These are phyloP conservation scores for Callocephalon fimbriatum DNA, from an alignment of 2,113 vertebrate species.

Conservation along the genomic window DNA sequence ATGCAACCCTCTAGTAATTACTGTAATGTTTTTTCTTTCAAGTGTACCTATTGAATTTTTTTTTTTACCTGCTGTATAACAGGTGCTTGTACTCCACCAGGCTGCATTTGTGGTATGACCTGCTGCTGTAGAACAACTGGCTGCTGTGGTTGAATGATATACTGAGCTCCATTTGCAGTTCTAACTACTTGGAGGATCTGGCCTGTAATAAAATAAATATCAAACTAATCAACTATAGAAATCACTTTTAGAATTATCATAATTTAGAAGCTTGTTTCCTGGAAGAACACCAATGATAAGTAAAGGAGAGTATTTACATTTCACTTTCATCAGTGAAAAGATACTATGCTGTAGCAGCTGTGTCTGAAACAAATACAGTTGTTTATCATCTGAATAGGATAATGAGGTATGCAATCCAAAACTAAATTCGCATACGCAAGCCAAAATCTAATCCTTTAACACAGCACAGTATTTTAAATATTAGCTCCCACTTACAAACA, in stretches of 20 bases:
- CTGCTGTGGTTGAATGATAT: constrained; percentile 95
- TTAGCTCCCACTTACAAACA: neutral
- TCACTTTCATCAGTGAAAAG: neutral
- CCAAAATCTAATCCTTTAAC: neutral
- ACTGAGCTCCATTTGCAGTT: constrained; percentile 92
- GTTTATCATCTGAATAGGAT: neutral
- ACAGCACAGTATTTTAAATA: neutral
- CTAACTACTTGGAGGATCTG: constrained; percentile 96
- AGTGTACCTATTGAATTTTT: neutral
- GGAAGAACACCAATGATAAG: neutral
- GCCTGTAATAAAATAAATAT: constrained; percentile 76
- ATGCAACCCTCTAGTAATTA: neutral
- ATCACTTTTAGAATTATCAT: neutral
- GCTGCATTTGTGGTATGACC: constrained; percentile 93
- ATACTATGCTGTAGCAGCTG: neutral
- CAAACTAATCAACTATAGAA: neutral
- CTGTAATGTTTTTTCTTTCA: neutral
- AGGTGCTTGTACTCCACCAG: constrained; percentile 92
- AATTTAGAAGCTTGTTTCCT: neutral
- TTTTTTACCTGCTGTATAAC: constrained; percentile 95
- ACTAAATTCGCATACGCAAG: neutral
- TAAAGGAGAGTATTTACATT: neutral
- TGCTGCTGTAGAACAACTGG: constrained; percentile 94
- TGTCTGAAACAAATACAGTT: neutral
- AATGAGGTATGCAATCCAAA: neutral